Evolutionary conservation across 1,140 invertebrate genomes (phyloP).

Genomic region (Drosophila nebulosa): DNA sequence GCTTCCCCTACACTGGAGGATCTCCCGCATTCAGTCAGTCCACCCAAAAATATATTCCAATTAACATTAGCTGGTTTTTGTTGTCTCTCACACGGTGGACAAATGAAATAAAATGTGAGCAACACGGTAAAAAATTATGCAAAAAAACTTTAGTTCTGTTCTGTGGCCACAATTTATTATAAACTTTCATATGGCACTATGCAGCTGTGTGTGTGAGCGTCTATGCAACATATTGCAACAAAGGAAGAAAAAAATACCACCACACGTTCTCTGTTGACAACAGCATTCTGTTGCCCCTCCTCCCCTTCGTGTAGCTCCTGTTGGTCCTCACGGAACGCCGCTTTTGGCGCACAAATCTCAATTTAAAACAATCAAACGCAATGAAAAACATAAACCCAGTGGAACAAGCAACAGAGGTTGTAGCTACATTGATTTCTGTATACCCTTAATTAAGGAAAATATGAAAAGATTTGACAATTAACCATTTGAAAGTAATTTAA

Average conservation of each 20-base stretch:
- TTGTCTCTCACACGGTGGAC: conserved; percentile 16
- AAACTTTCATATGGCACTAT: conserved; percentile 22
- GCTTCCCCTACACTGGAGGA: neutral
- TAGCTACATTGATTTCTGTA: neutral
- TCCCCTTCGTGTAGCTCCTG: neutral
- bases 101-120: conserved; percentile 19
- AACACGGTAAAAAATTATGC: conserved; percentile 28
- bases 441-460: conserved; percentile 4
- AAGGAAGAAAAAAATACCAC: neutral
- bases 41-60: conserved; percentile 26
- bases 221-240: conserved; percentile 1
- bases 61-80: conserved; percentile 15
- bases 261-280: neutral
- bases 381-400: conserved; percentile 51
- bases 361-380: conserved; percentile 76
- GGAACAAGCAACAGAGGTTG: conserved; percentile 28
- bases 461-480: too few species aligned
- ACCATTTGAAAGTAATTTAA: neutral
- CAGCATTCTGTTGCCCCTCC: neutral
- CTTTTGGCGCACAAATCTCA: conserved; percentile 70
- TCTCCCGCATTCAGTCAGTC: neutral
- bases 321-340: conserved; percentile 20
- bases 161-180: conserved; percentile 27
- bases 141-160: conserved; percentile 10
- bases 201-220: neutral